These are phyloP conservation scores for Ceratina calcarata DNA, from an alignment of 1,140 invertebrate genomes.

Conservation along the genomic window DNA sequence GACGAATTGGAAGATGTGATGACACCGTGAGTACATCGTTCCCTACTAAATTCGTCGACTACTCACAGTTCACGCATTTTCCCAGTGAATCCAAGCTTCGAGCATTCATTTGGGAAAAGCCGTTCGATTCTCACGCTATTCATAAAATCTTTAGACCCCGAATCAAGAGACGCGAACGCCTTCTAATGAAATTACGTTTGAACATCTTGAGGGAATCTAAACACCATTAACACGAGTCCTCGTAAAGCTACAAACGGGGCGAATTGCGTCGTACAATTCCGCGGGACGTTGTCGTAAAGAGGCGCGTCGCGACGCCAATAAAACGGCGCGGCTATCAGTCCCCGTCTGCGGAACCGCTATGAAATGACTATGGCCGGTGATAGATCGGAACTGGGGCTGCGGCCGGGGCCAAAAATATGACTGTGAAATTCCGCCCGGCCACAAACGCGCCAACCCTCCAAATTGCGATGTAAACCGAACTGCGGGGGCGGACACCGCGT, in stretches of 20 bases:
- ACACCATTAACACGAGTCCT: neutral
- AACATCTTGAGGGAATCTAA: too few species aligned
- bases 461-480: conserved; percentile 49
- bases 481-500: neutral
- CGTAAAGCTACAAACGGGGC: conserved; percentile 21
- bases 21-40: too few species aligned
- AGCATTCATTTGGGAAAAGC: too few species aligned
- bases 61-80: too few species aligned
- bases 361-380: conserved; percentile 52
- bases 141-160: too few species aligned
- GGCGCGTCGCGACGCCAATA: conserved; percentile 43
- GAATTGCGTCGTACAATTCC: conserved; percentile 36
- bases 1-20: too few species aligned
- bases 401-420: conserved; percentile 62
- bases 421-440: conserved; percentile 51
- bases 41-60: too few species aligned
- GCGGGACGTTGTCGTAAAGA: conserved; percentile 31
- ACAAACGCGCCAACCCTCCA: conserved; percentile 16
- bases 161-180: too few species aligned
- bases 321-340: conserved; percentile 6
- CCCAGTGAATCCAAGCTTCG: too few species aligned
- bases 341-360: conserved; percentile 30
- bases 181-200: too few species aligned
- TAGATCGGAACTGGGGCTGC: conserved; percentile 52
- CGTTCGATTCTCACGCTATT: too few species aligned